Evolutionary conservation across 1,140 invertebrate species (phyloP), one percentile per base, ranked within the genome.

Genomic region (Epicauta chinensis): DNA sequence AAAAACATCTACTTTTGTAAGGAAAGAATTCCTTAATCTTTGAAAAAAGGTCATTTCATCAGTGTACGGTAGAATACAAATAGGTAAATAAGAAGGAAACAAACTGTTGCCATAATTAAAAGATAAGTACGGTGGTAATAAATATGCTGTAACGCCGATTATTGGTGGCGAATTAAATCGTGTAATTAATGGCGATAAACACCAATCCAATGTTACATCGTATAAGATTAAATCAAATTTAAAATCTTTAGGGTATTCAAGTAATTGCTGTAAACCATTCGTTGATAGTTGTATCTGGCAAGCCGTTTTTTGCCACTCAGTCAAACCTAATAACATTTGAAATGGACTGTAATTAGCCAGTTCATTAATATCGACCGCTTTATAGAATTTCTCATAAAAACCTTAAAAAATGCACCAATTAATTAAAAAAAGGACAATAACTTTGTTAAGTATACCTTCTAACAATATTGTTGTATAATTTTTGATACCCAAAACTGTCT

Each of bases 151-250:
- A 6, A 37, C 45, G 10, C 11, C 45, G 37, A 47, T 15, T 10
- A 16, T 17, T 13, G 45, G 45, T 6, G 45, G 34, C 5, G 36
- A 47, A 12, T 47, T 47, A 17, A 47, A 47, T n/a, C 16, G 36
- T 13, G 36, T 34, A 3, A 47, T 47, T 47, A 47, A 35, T 1
- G 45, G 45, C 6, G 29, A 35, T 7, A 63, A 54, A 51, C 61
- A 63, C 12, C 58, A 46, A 23, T 53, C 48, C 13, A 43, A 45
- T 11, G 51, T 60, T 49, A 59, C 55, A 47, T 65, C 63, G 37
- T 61, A 49, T 12, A 65, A 38, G 10, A 65, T 49, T 6, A 65
- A 42, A 56, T 65, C 63, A 44, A 65, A 65, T 44, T 54, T 58
- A 17, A 56, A 63, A 32, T 51, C 31, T n/a, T 43, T 37, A 14